A percentile compares a stretch with the other conserved stretches of the same genome.
These are phyloP conservation scores for Echiichthys vipera DNA, from an alignment of 2,797 vertebrate genomes.

Conservation along the genomic window DNA sequence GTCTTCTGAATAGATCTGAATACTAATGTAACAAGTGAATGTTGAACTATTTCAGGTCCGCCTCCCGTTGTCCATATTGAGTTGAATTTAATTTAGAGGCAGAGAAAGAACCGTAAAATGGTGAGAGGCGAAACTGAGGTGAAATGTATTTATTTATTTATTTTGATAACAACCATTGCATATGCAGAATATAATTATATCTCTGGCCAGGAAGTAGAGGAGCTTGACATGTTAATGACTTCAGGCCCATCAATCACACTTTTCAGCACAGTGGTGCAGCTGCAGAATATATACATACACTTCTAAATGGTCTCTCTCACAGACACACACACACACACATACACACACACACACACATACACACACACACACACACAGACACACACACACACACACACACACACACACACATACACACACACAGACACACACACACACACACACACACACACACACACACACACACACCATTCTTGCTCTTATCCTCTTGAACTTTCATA, in stretches of 20 bases:
- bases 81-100: slow-evolving; percentile 4
- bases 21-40: not conserved
- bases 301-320: slow-evolving; percentile 13
- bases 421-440: not conserved
- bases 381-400: not conserved
- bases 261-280: slow-evolving; percentile 35
- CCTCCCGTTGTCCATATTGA: not conserved
- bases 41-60: slow-evolving; percentile 12
- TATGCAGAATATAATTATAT: slow-evolving; percentile 44
- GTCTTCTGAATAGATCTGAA: not conserved
- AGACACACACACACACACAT: slow-evolving; percentile 8
- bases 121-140: not conserved
- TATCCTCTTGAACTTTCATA: not conserved
- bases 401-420: slow-evolving; percentile 2
- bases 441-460: not conserved
- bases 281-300: slow-evolving; percentile 31
- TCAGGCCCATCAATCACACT: slow-evolving; percentile 66
- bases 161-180: slow-evolving; percentile 14
- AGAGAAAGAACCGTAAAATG: slow-evolving; percentile 2
- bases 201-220: slow-evolving; percentile 44
- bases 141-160: slow-evolving; percentile 3
- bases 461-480: not conserved
- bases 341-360: slow-evolving; percentile 11
- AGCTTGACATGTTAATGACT: slow-evolving; percentile 55
- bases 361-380: slow-evolving; percentile 1